Evolutionary conservation across 2,113 vertebrate genomes (phyloP).

Genomic region (Catharus bicknelli): DNA sequence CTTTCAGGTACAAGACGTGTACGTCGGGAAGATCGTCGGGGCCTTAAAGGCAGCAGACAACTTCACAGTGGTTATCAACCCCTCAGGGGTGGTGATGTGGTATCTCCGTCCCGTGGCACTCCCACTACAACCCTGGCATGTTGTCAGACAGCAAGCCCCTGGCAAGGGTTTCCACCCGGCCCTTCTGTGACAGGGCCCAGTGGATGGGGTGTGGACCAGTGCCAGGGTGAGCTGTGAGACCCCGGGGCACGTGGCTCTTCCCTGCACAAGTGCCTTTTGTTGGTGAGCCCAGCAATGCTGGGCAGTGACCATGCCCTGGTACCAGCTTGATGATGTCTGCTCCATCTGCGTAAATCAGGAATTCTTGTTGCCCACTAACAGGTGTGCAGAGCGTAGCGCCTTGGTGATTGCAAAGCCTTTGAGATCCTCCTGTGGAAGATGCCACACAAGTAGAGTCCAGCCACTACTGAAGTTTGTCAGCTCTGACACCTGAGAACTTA

Average conservation of each 20-base stretch:
- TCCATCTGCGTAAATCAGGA: fast-evolving
- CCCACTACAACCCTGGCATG: background rate
- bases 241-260: fast-evolving
- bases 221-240: background rate
- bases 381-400: background rate
- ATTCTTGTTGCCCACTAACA: background rate
- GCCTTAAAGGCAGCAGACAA: constrained; percentile 70
- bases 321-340: background rate
- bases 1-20: constrained; percentile 80
- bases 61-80: constrained; percentile 87
- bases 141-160: background rate
- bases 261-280: background rate
- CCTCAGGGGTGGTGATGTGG: constrained; percentile 94
- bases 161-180: fast-evolving
- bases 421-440: background rate
- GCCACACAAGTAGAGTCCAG: background rate
- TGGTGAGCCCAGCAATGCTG: background rate
- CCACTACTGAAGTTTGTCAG: background rate
- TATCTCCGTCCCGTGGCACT: constrained; percentile 75
- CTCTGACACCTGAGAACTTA: background rate
- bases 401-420: background rate
- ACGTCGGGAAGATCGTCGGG: constrained; percentile 40
- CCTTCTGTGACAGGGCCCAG: background rate
- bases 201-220: fast-evolving
- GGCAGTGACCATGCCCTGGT: background rate